Base-by-base conservation (phyloP, 2,113 vertebrate species). In the Boulengerochromis microlepis region DNA sequence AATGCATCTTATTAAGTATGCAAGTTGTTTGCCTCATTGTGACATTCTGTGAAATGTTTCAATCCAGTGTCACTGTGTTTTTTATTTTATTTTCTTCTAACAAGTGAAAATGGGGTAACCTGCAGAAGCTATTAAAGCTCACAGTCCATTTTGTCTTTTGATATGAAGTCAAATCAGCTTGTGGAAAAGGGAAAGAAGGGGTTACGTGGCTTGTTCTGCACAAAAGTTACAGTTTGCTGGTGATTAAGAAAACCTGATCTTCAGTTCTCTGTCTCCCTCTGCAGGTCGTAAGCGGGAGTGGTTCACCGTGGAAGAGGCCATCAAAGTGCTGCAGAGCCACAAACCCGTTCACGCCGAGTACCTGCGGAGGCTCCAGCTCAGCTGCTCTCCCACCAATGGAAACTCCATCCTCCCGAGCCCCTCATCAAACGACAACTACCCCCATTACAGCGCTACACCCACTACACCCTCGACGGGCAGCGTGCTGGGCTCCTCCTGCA, bases 271-370 rank as follows among this genome's bases (percentile, higher is more conserved):
- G 84, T 88, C 92, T 93, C 93, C 94, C 80, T 35, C 95, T 91
- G 26, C 96, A 99, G 98, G 98, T 93, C 98, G 98, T 90, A 99
- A 99, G 96, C 97, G 98, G 94, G 97, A 99, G 94, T 99, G 98
- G 98, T 99, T 99, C 95, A 97, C 97, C 8, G 97, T 99, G 64
- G 98, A 99, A 19, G 98, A 99, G 57, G 98, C 98, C 93, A 96
- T 99, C 69, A 97, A 96, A 95, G 97, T 98, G 94, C 97, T 99
- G 95, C 98, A 98, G 96, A 97, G 94, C 94, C 97, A 99, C 95
- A 99, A 99, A 94, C 98, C 98, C 0, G 98, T 99, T 89, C 98
- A 99, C 76, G 98, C 98, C 0, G 98, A 99, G 0, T 99, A 99
- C 92, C 97, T 99, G 85, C 97, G 98, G 92, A 97, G 97, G 24